Base-by-base conservation (phyloP, 2,888 invertebrate species). In the Leptura quadrifasciata region DNA sequence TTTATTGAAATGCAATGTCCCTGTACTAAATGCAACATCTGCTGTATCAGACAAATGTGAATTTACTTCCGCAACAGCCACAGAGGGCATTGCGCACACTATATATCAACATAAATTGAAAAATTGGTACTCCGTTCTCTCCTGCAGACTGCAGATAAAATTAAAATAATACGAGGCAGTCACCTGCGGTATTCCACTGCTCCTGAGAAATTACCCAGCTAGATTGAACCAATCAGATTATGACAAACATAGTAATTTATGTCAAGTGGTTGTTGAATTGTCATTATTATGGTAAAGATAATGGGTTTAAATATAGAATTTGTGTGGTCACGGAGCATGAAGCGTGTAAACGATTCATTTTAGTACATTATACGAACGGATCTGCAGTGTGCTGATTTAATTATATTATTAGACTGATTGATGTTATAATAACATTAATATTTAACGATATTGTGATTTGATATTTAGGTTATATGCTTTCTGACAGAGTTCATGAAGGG, bases 331-430 rank as follows among this genome's bases (percentile, higher is more conserved):
- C 12, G 15, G 27, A 76, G 60, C 79, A 64, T 79, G 79, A 79
- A 79, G 79, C 79, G 76, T 79, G 64, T 76, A 79, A 79, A 79
- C 67, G 75, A 63, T 75, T 67, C 76, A 72, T 70, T 76, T 74
- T 70, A 47, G 24, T 64, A 57, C 70, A 69, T 64, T 74, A 24
- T 72, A 74, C 27, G 60, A 72, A 64, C 52, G 71, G 72, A 65
- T 75, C 58, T 65, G 55, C 55, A 58, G 58, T 58, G 73, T 47
- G 69, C 52, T 63, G 67, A 71, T 75, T 77, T 70, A 75, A 77
- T 75, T 75, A 69, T 60, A 67, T 68, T 60, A 71, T 73, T 71
- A 70, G 58, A 72, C 69, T 72, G 72, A 67, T 67, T 54, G 67
- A 61, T 72, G 68, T 12, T 31, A 64, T 70, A 71, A 70, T 63